These are phyloP conservation scores for Odontesthes bonariensis DNA, from an alignment of 2,113 vertebrate species.

Conservation along the genomic window DNA sequence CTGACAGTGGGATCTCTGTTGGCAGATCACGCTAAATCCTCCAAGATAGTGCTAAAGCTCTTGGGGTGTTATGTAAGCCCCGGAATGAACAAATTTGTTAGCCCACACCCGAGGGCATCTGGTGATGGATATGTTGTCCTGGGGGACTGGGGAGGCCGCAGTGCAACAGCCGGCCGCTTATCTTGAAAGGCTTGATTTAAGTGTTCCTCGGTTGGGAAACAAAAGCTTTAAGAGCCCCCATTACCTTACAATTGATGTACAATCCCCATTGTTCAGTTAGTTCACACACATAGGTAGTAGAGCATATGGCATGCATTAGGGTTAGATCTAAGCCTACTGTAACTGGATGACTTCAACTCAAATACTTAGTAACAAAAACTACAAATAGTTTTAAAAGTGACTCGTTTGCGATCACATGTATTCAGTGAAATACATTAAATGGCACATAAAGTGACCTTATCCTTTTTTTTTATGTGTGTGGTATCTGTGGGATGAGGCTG, in stretches of 20 bases:
- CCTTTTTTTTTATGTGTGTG: conserved; percentile 14
- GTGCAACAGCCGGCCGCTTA: conserved; percentile 77
- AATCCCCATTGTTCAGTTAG: conserved; percentile 68
- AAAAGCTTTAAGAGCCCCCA: conserved; percentile 80
- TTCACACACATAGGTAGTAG: conserved; percentile 61
- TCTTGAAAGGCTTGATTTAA: conserved; percentile 81
- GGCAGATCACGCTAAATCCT: conserved; percentile 66
- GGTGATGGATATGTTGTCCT: conserved; percentile 82
- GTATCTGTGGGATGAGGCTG: conserved; percentile 32
- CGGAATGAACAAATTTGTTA: conserved; percentile 82
- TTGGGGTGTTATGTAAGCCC: conserved; percentile 77
- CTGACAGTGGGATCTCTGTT: conserved; percentile 63
- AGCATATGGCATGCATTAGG: conserved; percentile 67
- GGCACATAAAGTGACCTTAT: neutral
- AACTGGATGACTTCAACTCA: neutral
- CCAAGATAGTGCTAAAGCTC: conserved; percentile 65
- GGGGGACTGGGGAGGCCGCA: conserved; percentile 69
- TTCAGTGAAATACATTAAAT: neutral
- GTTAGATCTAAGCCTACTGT: conserved; percentile 12
- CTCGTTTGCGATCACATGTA: neutral
- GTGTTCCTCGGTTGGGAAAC: conserved; percentile 76
- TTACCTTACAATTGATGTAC: conserved; percentile 76
- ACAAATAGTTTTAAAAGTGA: neutral
- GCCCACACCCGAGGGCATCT: conserved; percentile 80
- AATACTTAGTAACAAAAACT: no score